These are phyloP conservation scores for Drosophila monieri DNA, from an alignment of 2,888 invertebrate genomes.

Conservation along the genomic window DNA sequence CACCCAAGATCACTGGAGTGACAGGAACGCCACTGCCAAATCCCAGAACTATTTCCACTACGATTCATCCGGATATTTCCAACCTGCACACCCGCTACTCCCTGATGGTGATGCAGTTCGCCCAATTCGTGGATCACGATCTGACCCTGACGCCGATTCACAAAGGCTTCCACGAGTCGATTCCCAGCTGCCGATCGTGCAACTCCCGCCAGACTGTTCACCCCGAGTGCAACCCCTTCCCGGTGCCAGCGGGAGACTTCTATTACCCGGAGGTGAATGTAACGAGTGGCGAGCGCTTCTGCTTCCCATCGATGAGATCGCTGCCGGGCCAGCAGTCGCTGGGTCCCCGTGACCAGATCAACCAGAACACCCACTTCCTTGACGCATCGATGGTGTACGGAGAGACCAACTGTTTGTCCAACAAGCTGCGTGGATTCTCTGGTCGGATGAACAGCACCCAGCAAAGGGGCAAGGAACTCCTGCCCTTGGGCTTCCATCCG, in stretches of 20 bases:
- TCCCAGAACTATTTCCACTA: slow-evolving; percentile 93
- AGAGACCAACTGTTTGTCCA: slow-evolving; percentile 92
- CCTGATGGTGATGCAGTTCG: slow-evolving; percentile 97
- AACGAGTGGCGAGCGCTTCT: slow-evolving; percentile 92
- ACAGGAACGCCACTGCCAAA: slow-evolving; percentile 92
- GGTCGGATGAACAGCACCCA: slow-evolving; percentile 93
- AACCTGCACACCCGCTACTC: slow-evolving; percentile 95
- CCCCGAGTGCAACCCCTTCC: slow-evolving; percentile 97
- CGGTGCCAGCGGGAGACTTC: slow-evolving; percentile 94
- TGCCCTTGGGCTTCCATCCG: slow-evolving; percentile 91
- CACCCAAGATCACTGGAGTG: slow-evolving; percentile 89
- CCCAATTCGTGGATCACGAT: slow-evolving; percentile 97
- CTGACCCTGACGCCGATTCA: slow-evolving; percentile 97
- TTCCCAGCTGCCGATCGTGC: slow-evolving; percentile 94
- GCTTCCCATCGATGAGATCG: slow-evolving; percentile 97
- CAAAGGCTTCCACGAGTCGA: slow-evolving; percentile 95
- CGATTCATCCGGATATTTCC: slow-evolving; percentile 95
- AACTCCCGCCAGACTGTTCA: slow-evolving; percentile 94
- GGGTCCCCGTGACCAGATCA: slow-evolving; percentile 95
- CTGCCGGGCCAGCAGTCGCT: slow-evolving; percentile 95
- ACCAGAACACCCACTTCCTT: slow-evolving; percentile 95
- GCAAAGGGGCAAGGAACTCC: slow-evolving; percentile 90
- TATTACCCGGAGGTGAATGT: slow-evolving; percentile 94
- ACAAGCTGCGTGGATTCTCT: slow-evolving; percentile 90
- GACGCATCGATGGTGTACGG: slow-evolving; percentile 96